Evolutionary conservation across 2,797 vertebrate species (phyloP).

Genomic region (Gouania willdenowi): DNA sequence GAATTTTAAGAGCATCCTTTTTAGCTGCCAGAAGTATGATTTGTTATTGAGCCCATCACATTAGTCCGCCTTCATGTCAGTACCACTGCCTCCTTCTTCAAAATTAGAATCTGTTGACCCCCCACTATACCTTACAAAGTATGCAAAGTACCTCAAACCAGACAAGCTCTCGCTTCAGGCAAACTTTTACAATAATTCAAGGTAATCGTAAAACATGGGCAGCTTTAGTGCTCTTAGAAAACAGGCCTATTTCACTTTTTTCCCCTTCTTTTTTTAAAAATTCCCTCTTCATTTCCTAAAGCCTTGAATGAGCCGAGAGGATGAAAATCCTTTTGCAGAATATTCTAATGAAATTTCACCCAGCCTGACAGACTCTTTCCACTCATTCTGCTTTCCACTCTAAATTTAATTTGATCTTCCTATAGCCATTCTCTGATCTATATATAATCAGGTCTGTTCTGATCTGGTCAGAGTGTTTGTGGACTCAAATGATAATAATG

Average conservation of each 20-base stretch:
- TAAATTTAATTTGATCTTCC: not conserved
- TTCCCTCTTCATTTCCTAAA: not conserved
- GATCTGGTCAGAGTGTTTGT: not conserved
- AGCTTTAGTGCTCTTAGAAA: not conserved
- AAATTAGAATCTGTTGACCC: too few relatives aligned
- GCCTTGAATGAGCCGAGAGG: not conserved
- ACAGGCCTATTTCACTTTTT: not conserved
- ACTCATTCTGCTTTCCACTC: slow-evolving; percentile 1
- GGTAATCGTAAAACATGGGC: not conserved
- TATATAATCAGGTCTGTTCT: not conserved
- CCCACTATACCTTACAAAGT: too few relatives aligned
- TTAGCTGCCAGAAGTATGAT: too few relatives aligned
- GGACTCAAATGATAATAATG: too few relatives aligned
- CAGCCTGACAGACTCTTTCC: slow-evolving; percentile 1
- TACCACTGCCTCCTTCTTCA: too few relatives aligned
- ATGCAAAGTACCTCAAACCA: too few relatives aligned
- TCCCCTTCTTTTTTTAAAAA: too few relatives aligned
- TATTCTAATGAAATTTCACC: slow-evolving; percentile 12
- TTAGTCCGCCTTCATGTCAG: too few relatives aligned
- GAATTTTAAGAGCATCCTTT: too few relatives aligned
- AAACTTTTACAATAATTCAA: not conserved
- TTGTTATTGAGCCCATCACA: too few relatives aligned
- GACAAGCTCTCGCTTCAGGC: too few relatives aligned
- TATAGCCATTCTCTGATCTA: not conserved
- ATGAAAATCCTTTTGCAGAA: slow-evolving; percentile 2